phyloP scores from a whole-genome alignment of 2,797 vertebrate genomes.

The Holocentrus rufus region DNA sequence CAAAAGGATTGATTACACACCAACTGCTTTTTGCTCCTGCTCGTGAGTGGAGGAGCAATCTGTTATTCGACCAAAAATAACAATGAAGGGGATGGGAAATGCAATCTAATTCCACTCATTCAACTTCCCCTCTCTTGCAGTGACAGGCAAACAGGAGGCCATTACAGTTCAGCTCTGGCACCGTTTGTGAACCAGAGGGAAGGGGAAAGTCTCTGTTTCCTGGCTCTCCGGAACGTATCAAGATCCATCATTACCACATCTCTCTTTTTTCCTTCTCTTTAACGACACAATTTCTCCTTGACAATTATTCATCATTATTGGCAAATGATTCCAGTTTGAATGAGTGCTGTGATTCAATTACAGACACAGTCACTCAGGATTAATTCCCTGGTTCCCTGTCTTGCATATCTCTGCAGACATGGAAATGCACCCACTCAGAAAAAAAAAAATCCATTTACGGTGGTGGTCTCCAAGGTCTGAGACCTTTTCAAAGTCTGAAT shows the following conservation, averaged over 20 bases:
- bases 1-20: constrained; percentile 87
- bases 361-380: constrained; percentile 59
- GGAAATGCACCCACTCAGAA: constrained; percentile 56
- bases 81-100: constrained; percentile 77
- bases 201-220: constrained; percentile 41
- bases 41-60: constrained; percentile 79
- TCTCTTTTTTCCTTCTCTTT: constrained; percentile 56
- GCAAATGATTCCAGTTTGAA: constrained; percentile 56
- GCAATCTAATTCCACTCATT: constrained; percentile 81
- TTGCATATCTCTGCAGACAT: constrained; percentile 43
- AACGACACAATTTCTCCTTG: constrained; percentile 67
- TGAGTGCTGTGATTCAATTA: constrained; percentile 70
- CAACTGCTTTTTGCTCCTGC: constrained; percentile 77
- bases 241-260: constrained; percentile 70
- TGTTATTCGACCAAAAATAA: constrained; percentile 84
- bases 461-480: constrained; percentile 33
- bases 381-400: constrained; percentile 48
- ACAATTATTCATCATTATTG: constrained; percentile 77
- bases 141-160: constrained; percentile 76
- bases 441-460: constrained; percentile 46
- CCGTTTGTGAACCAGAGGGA: constrained; percentile 52
- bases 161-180: constrained; percentile 72
- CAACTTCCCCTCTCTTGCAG: constrained; percentile 69
- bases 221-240: constrained; percentile 56
- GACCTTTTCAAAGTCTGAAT: constrained; percentile 15